Percentiles rank a stretch among this genome's conserved stretches.
Conservation (phyloP, 53 echinoderm and acorn worm species). For the Temnopleurus reevesii region DNA sequence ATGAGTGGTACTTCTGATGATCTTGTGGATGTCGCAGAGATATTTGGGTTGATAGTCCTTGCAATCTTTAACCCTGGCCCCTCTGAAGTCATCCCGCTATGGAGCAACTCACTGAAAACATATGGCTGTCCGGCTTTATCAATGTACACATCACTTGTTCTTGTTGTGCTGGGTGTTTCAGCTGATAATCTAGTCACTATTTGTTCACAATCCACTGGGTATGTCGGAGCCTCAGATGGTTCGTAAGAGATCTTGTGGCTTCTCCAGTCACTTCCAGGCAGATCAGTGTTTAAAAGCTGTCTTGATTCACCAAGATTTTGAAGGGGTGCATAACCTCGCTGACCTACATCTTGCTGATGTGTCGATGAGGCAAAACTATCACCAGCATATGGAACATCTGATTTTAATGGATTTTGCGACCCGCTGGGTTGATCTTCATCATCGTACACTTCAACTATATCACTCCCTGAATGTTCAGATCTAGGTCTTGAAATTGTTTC, state of each 20-base stretch:
- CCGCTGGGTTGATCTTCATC: neutral
- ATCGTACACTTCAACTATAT: neutral
- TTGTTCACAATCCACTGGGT: neutral
- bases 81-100: neutral
- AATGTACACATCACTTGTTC: neutral
- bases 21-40: neutral
- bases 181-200: neutral
- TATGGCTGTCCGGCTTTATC: neutral
- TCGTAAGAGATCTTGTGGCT: neutral
- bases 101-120: neutral
- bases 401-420: neutral
- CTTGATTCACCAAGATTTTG: neutral
- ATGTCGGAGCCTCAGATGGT: neutral
- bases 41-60: neutral
- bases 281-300: neutral
- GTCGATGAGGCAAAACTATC: neutral
- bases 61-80: neutral
- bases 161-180: neutral
- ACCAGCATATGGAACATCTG: neutral
- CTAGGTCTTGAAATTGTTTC: neutral
- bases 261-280: neutral
- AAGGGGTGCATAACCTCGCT: neutral
- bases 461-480: neutral
- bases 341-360: neutral
- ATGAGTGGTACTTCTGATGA: conserved; percentile 3